Evolutionary conservation across 2,888 invertebrate genomes (phyloP).

Genomic region (Atherix ibis): DNA sequence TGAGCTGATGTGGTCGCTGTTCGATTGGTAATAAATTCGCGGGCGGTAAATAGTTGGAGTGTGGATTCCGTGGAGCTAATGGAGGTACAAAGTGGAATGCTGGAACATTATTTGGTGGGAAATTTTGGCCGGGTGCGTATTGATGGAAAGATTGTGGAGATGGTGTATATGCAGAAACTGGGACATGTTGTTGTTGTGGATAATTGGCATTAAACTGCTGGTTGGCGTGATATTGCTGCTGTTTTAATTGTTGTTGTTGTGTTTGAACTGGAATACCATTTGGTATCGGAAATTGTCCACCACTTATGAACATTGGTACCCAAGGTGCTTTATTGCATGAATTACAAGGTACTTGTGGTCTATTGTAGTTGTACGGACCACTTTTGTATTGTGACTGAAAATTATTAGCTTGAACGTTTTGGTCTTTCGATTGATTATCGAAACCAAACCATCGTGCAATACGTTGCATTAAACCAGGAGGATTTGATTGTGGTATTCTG

Average conservation of each 20-base stretch:
- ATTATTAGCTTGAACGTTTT: constrained; percentile 14
- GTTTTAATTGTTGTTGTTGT: constrained; percentile 6
- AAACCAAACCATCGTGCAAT: constrained; percentile 32
- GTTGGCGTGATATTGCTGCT: constrained; percentile 6
- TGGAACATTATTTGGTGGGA: too few species aligned
- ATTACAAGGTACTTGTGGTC: constrained; percentile 46
- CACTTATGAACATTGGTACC: constrained; percentile 49
- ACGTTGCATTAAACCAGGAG: constrained; percentile 27
- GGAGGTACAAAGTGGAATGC: constrained; percentile 9
- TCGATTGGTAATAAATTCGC: constrained; percentile 8
- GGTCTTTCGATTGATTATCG: constrained; percentile 18
- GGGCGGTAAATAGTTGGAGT: constrained; percentile 17
- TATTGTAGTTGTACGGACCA: constrained; percentile 13
- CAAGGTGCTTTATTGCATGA: constrained; percentile 68
- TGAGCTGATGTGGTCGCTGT: constrained; percentile 14
- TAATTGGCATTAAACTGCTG: neutral
- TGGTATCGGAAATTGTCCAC: constrained; percentile 17
- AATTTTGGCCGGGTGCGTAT: constrained; percentile 20
- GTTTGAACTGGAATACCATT: constrained; percentile 9
- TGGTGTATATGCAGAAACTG: constrained; percentile 16
- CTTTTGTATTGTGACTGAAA: constrained; percentile 12
- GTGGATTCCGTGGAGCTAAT: constrained; percentile 5
- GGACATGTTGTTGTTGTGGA: constrained; percentile 2
- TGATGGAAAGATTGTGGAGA: constrained; percentile 22
- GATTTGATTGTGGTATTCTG: constrained; percentile 11